Base-by-base conservation (phyloP, 2,888 invertebrate species). In the Proisotoma minuta region DNA sequence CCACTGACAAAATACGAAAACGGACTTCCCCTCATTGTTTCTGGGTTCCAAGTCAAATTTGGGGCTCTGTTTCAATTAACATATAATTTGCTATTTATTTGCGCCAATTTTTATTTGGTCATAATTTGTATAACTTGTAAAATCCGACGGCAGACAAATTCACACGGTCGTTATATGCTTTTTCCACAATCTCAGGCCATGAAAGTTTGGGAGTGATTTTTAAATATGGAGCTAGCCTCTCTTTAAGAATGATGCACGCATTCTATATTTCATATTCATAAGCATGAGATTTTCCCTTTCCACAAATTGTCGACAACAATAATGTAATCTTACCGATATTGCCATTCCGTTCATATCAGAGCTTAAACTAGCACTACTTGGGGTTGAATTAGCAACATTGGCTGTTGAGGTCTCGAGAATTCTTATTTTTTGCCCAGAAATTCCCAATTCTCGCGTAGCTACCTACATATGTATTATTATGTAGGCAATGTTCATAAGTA, bases 1-100 rank as follows among this genome's bases (percentile, higher is more conserved):
- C 95, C 96, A 76, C 84, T 90, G 0, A 92, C 89, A 75, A 83
- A 94, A 76, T 97, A 97, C 75, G 85, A 87, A 75, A 88, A 94
- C 0, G 63, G 62, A 28, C 56, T 67, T 20, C 69, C 71, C 28
- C 52, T 39, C 43, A 62, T 63, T 2, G 43, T 39, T 15, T 63
- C 59, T 29, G 61, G 34, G 52, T 68, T 65, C 68, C 66, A 70
- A 1, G 53, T 59, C 3, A 70, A 59, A 15, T 59, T 58, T 12
- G 68, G 66, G 40, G 57, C 59, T 48, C 70, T 69, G 24, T 1
- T 56, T 39, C 26, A 24, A 18, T 23, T 24, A n/a, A 47, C 18
- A 53, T n/a, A n/a, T n/a, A n/a, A 5, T 12, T 22, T 50, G 10
- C 10, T 27, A 22, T 54, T 34, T 34, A 12, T 34, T 34, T 34